Conservation (phyloP, 2,888 invertebrate species). For the Mythimna impura region DNA sequence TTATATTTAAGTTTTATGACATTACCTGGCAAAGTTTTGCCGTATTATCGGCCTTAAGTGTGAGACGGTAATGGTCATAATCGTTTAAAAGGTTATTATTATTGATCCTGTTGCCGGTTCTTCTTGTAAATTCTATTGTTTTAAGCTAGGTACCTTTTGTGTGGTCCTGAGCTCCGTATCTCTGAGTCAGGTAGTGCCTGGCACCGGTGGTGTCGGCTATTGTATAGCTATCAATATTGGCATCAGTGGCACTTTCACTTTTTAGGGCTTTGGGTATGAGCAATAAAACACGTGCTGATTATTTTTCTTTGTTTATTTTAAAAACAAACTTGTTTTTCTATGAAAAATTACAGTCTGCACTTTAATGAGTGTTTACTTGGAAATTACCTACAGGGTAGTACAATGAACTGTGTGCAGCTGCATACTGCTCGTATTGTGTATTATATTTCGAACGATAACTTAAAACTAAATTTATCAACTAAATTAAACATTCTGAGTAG, state of each 20-base stretch:
- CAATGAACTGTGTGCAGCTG: conserved; percentile 54
- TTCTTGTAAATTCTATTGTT: conserved; percentile 56
- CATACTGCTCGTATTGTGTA: neutral
- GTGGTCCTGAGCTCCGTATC: conserved; percentile 47
- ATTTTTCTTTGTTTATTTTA: conserved; percentile 34
- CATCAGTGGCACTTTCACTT: conserved; percentile 50
- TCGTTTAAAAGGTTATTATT: conserved; percentile 14
- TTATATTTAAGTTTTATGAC: conserved; percentile 23
- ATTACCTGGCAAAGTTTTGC: conserved; percentile 38
- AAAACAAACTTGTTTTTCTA: neutral
- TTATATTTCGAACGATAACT: conserved; percentile 30
- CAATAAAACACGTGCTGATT: conserved; percentile 56
- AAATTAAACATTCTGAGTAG: conserved; percentile 11
- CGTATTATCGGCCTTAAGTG: conserved; percentile 28
- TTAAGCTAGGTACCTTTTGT: conserved; percentile 51
- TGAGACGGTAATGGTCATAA: conserved; percentile 21
- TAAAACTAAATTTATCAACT: conserved; percentile 5
- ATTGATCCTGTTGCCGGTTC: conserved; percentile 1
- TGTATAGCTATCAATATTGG: conserved; percentile 49
- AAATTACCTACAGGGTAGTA: conserved; percentile 12
- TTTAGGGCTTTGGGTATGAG: conserved; percentile 29
- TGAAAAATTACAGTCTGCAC: neutral
- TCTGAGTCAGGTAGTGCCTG: conserved; percentile 33
- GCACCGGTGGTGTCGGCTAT: conserved; percentile 38
- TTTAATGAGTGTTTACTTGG: conserved; percentile 19